Conservation (phyloP, 2,888 invertebrate genomes). For the Pristionchus fissidentatus region DNA sequence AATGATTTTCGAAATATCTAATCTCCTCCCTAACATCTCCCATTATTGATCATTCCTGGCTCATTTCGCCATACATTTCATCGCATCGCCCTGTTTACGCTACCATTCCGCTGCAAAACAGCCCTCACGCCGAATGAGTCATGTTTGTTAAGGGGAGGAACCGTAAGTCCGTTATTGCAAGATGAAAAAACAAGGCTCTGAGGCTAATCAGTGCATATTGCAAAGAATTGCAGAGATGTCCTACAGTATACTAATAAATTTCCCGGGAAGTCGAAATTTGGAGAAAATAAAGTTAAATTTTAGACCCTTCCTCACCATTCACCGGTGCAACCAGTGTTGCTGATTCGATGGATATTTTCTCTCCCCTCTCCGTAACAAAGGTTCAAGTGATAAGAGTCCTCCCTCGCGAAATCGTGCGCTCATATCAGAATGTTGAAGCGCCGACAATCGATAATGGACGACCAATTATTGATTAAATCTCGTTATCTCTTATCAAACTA, state of each 20-base stretch:
- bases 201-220: too few species aligned
- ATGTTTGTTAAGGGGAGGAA: slow-evolving; percentile 8
- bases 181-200: too few species aligned
- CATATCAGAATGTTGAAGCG: too few species aligned
- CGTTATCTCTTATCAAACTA: too few species aligned
- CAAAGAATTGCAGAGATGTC: too few species aligned
- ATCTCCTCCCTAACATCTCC: not conserved
- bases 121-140: not conserved
- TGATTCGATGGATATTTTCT: not conserved
- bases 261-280: too few species aligned
- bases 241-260: too few species aligned
- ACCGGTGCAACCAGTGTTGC: slow-evolving; percentile 16
- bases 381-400: not conserved
- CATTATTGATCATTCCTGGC: too few species aligned
- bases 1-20: too few species aligned
- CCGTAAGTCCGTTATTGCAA: not conserved
- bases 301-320: not conserved
- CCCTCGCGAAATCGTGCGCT: not conserved
- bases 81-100: not conserved
- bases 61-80: too few species aligned
- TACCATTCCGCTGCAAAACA: not conserved
- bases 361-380: not conserved
- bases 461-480: too few species aligned
- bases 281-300: not conserved
- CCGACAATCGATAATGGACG: too few species aligned